Conservation (phyloP, 2,888 invertebrate species). For the Odontothrips loti region DNA sequence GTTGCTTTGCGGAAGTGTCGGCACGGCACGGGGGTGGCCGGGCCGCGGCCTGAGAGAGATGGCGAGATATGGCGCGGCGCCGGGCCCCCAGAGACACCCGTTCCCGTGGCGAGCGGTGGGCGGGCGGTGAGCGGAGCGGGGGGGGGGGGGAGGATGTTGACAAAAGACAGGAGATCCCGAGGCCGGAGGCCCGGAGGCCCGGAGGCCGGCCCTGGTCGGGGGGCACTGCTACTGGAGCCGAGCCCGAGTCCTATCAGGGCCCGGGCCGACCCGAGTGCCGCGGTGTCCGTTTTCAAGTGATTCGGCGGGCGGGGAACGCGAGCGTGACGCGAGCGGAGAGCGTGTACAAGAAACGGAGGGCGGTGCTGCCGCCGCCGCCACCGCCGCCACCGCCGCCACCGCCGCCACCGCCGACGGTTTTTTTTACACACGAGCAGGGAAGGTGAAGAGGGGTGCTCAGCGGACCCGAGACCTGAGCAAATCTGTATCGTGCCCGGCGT, state of each 20-base stretch:
- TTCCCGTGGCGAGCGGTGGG: neutral
- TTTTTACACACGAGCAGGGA: too few species aligned
- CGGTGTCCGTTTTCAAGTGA: neutral
- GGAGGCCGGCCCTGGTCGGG: too few species aligned
- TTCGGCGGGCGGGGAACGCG: neutral
- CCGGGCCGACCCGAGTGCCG: neutral
- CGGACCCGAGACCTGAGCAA: neutral
- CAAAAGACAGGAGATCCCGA: neutral
- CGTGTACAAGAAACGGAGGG: neutral
- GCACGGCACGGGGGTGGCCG: neutral
- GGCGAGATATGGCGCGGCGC: neutral
- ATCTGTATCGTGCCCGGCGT: slow-evolving; percentile 19
- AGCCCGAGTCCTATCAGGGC: too few species aligned
- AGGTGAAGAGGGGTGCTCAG: neutral
- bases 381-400: too few species aligned
- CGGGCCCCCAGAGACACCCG: neutral
- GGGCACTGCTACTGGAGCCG: too few species aligned
- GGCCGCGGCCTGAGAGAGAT: neutral
- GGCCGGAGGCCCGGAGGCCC: too few species aligned
- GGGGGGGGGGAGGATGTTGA: neutral
- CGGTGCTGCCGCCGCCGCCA: too few species aligned
- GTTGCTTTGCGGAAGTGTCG: neutral
- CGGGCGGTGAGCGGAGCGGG: too few species aligned
- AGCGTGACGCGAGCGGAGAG: neutral
- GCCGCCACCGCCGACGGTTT: too few species aligned